Percentiles rank a stretch among this genome's conserved stretches.
phyloP scores from a whole-genome alignment of 1,140 invertebrate genomes.

The Drosophila ambigua region DNA sequence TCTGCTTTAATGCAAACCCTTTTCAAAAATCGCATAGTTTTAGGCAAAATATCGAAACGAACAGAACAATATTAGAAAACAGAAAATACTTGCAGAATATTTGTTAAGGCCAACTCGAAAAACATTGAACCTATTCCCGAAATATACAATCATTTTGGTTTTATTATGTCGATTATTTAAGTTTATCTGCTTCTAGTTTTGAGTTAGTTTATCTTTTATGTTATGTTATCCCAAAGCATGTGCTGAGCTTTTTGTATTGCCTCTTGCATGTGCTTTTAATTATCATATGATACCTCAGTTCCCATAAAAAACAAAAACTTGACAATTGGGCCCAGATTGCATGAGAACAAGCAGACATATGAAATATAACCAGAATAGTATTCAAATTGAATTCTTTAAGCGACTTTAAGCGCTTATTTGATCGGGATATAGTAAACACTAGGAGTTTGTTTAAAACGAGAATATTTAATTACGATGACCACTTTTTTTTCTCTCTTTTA shows the following conservation, averaged over 20 bases:
- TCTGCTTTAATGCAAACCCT: constrained; percentile 2
- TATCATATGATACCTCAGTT: too few species aligned
- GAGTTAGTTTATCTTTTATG: neutral
- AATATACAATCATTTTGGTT: neutral
- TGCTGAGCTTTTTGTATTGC: constrained; percentile 1
- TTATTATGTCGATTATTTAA: neutral
- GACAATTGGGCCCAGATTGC: constrained; percentile 46
- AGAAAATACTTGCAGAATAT: constrained; percentile 1
- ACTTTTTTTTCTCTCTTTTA: too few species aligned
- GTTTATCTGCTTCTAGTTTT: constrained; percentile 1
- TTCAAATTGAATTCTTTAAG: too few species aligned
- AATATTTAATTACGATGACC: too few species aligned
- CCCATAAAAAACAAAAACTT: neutral
- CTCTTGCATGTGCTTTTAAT: constrained; percentile 3
- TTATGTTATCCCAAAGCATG: constrained; percentile 7
- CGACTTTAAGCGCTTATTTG: too few species aligned
- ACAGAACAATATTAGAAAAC: constrained; percentile 16
- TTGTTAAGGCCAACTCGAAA: neutral
- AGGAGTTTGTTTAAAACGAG: too few species aligned
- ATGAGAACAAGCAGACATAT: constrained; percentile 28
- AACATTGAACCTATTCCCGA: constrained; percentile 1
- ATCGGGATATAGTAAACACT: too few species aligned
- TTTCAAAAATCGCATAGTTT: constrained; percentile 3
- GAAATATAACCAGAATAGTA: too few species aligned
- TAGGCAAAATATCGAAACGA: constrained; percentile 4